Evolutionary conservation across 2,113 vertebrate genomes (phyloP), one percentile per base, ranked within the genome.

Genomic region (Neofelis nebulosa): DNA sequence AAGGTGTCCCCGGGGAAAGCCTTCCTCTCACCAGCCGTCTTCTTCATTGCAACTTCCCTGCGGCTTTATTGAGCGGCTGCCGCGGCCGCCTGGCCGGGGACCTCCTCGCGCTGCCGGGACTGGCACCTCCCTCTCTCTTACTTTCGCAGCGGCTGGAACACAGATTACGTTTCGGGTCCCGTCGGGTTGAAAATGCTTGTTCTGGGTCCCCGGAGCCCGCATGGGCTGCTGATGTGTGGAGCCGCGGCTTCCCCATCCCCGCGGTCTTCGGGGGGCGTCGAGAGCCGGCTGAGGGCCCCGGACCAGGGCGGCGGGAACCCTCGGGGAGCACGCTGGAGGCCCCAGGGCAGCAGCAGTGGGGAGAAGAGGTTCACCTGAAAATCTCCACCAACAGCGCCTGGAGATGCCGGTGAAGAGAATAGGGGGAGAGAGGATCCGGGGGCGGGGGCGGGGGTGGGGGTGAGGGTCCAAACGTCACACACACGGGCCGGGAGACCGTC

Each of bases 291-390:
- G 0, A 83, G 31, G 38, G 31, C 50, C 55, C 38, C 8, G 12
- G 63, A 23, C 33, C 85, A 27, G 38, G 38, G 23, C 38, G 16
- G 14, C 4, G 4, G 57, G 48, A 57, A 41, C 3, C 0, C 10
- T 5, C 10, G 19, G 65, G 16, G 11, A 23, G 19, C 5, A 8
- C 2, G 0, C 2, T 18, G 16, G 69, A 15, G 2, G 52, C 27
- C 88, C 21, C 36, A 25, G 69, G 61, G 80, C 23, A 38, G 50
- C 16, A 14, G 27, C 5, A 25, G 33, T 27, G 5, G 52, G 33
- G 25, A n/a, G 45, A 38, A 45, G 2, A 45, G 45, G 8, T 45
- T 45, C 33, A 45, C 33, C 6, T 33, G 61, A 87, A 86, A 65
- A 82, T 41, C 31, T 48, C 74, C 5, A 23, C 89, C 27, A 4